phyloP scores from a whole-genome alignment of 2,113 vertebrate species.

The Illadopsis cleaveri region DNA sequence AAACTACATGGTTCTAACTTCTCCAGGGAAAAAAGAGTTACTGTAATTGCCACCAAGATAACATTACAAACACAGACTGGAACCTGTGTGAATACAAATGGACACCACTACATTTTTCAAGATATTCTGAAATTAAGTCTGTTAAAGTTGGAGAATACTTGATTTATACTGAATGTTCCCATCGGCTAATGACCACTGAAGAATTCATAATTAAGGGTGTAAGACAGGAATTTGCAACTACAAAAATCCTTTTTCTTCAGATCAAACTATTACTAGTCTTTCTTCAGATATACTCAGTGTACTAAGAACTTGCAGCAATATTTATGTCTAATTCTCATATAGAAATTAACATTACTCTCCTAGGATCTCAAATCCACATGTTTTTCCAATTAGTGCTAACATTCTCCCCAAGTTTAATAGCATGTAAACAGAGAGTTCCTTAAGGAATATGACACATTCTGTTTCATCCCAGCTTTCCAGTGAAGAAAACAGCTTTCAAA shows the following conservation, averaged over 20 bases:
- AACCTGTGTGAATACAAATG: background rate
- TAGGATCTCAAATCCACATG: background rate
- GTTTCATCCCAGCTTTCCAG: background rate
- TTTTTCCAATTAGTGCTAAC: constrained; percentile 13
- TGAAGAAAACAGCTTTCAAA: background rate
- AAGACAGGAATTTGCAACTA: background rate
- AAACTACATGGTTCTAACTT: background rate
- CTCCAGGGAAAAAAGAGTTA: background rate
- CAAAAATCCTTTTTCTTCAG: background rate
- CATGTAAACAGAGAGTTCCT: background rate
- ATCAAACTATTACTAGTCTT: background rate
- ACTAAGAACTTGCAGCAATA: background rate
- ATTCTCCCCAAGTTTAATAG: background rate
- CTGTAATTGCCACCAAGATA: background rate
- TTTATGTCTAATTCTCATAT: background rate
- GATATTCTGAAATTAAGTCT: background rate
- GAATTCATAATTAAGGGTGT: background rate
- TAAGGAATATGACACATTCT: constrained; percentile 12
- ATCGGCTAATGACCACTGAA: background rate
- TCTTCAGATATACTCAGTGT: background rate
- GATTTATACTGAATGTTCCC: background rate
- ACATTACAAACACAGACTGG: background rate
- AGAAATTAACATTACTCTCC: background rate
- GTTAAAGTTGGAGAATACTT: background rate
- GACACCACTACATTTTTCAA: background rate